Percentiles rank a stretch among this genome's conserved stretches.
Conservation (phyloP, 1,140 invertebrate species). For the Drosophila repletoides region DNA sequence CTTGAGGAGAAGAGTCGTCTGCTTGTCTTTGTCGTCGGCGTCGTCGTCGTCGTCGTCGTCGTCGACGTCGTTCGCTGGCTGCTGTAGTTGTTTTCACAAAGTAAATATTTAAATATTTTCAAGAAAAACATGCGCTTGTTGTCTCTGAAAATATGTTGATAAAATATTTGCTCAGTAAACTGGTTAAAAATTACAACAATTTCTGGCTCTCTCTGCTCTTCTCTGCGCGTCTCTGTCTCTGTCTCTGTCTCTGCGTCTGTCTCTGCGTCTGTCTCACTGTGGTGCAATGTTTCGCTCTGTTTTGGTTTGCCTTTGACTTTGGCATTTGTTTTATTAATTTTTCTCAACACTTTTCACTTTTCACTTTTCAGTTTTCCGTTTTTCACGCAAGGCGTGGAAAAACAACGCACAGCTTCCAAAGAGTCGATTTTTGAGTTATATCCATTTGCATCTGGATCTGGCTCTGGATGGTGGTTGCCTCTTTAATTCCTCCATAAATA, state of each 20-base stretch:
- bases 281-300: background rate
- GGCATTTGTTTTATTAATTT: constrained; percentile 76
- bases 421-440: constrained; percentile 17
- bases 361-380: too few species aligned
- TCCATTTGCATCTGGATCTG: constrained; percentile 60
- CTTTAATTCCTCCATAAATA: constrained; percentile 38
- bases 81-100: constrained; percentile 71
- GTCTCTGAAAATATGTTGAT: constrained; percentile 78
- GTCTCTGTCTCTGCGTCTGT: background rate
- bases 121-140: constrained; percentile 73
- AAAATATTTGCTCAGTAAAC: constrained; percentile 78
- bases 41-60: constrained; percentile 31
- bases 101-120: constrained; percentile 81
- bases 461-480: constrained; percentile 24
- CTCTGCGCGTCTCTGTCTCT: background rate
- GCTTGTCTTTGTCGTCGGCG: constrained; percentile 40
- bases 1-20: constrained; percentile 30
- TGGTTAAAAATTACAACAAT: constrained; percentile 81
- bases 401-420: constrained; percentile 53
- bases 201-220: too few species aligned
- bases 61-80: constrained; percentile 36
- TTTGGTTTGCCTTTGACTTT: constrained; percentile 58
- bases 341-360: constrained; percentile 68
- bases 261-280: constrained; percentile 22
- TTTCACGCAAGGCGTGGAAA: constrained; percentile 58